Evolutionary conservation across 2,113 vertebrate genomes (phyloP), one percentile per base, ranked within the genome.

Genomic region (Poicephalus meyeri): DNA sequence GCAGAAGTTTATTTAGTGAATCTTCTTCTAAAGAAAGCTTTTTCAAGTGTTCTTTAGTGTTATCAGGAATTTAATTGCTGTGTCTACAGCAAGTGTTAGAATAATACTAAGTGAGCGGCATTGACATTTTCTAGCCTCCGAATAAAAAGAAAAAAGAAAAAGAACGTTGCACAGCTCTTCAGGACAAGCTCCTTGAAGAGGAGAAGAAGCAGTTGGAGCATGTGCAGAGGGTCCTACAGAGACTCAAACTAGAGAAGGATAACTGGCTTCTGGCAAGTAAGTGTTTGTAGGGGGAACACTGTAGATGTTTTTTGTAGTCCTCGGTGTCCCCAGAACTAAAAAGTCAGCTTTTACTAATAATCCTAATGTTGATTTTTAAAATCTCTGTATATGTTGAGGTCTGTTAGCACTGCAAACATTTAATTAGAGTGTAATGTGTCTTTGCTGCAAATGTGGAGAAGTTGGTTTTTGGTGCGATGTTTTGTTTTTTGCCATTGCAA

Each of bases 101-200:
- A 12, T 70, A 47, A 39, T 55, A 73, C 13, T 91, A 52, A 92
- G 35, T 71, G 13, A 82, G 20, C 73, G 83, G 31, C 46, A 15
- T 73, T 97, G 41, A 68, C 39, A 33, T 91, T 97, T 97, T 96
- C 4, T 93, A 99, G 99, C 99, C 99, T 72, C 95, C 98, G 91
- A 99, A 99, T 97, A 99, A 99, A 97, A 99, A 99, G 98, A 99
- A 99, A 97, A 99, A 99, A 97, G 99, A 99, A 96, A 99, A 99
- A 95, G 99, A 99, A 76, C 99, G 99, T 65, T 99, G 99, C 95
- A 99, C 99, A 16, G 99, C 99, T 35, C 98, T 99, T 89, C 99
- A 99, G 96, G 99, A 99, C 94, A 99, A 99, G 73, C 98, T 99
- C 29, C 99, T 99, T 68, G 99, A 99, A 96, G 99, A 99, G 94